These are phyloP conservation scores for Tipula vernalis DNA, from an alignment of 2,888 invertebrate species.

Conservation along the genomic window DNA sequence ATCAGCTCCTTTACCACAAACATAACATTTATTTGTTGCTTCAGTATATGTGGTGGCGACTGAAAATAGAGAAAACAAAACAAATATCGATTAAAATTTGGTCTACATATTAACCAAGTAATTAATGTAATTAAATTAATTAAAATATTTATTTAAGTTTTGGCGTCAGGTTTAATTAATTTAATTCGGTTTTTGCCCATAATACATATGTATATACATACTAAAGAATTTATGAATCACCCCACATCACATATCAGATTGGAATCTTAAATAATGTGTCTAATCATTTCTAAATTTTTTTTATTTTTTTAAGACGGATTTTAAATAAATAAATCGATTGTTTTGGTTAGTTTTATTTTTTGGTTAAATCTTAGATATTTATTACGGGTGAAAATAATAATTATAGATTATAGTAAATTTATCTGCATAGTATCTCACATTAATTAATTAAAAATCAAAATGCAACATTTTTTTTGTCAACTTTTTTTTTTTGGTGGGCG, in stretches of 20 bases:
- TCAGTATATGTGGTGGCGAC: slow-evolving; percentile 7
- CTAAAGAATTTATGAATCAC: not conserved
- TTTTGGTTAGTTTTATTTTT: not conserved
- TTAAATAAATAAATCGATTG: not conserved
- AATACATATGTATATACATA: not conserved
- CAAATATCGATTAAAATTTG: not conserved
- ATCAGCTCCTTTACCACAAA: slow-evolving; percentile 16
- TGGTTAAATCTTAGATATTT: not conserved
- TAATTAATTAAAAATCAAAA: not conserved
- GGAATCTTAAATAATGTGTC: not conserved
- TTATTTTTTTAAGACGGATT: not conserved
- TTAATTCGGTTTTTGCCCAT: not conserved
- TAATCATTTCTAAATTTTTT: not conserved
- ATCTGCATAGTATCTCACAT: not conserved
- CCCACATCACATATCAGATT: not conserved
- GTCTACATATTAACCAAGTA: not conserved
- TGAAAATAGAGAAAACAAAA: slow-evolving; percentile 12
- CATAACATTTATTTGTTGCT: slow-evolving; percentile 17
- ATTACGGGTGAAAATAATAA: not conserved
- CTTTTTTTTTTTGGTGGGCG: not conserved
- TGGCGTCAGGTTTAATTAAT: slow-evolving; percentile 7
- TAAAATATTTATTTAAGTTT: not conserved
- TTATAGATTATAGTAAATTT: not conserved
- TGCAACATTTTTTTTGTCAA: not conserved
- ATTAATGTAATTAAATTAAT: not conserved